Percentiles rank a stretch among this genome's conserved stretches.
phyloP scores from a whole-genome alignment of 2,888 invertebrate species.

The Lepas anatifera region DNA sequence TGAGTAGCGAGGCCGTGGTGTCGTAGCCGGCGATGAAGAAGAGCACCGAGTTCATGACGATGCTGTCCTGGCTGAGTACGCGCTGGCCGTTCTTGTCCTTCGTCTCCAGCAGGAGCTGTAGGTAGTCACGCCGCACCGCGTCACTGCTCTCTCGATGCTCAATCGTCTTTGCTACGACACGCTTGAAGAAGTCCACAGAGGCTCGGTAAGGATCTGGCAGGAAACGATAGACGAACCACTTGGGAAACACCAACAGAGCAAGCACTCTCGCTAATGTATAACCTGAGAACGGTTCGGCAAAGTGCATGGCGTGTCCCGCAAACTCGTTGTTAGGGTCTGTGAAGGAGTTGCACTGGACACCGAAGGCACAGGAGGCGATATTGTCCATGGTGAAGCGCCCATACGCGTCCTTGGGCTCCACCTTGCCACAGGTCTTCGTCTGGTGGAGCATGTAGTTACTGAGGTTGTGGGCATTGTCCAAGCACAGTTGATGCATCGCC shows the following conservation, averaged over 20 bases:
- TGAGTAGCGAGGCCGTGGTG: constrained; percentile 48
- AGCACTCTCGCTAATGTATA: background rate
- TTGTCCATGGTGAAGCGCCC: constrained; percentile 11
- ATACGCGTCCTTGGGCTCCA: background rate
- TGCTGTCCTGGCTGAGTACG: background rate
- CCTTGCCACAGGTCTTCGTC: background rate
- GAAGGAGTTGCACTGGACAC: constrained; percentile 2
- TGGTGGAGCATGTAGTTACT: background rate
- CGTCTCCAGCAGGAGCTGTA: background rate
- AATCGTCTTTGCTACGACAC: background rate
- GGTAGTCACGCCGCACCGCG: background rate
- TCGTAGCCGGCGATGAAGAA: constrained; percentile 51
- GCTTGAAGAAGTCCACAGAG: background rate
- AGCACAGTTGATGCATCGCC: background rate
- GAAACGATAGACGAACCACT: background rate
- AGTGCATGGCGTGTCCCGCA: background rate
- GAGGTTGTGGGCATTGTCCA: constrained; percentile 1
- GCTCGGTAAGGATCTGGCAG: background rate
- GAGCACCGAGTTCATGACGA: constrained; percentile 42
- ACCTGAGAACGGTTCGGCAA: background rate
- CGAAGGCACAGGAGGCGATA: constrained; percentile 9
- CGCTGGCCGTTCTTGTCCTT: background rate
- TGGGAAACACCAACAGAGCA: background rate
- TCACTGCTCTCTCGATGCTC: background rate
- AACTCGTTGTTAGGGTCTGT: background rate